These are phyloP conservation scores for Bovichtus diacanthus DNA, from an alignment of 2,797 vertebrate species.

Conservation along the genomic window DNA sequence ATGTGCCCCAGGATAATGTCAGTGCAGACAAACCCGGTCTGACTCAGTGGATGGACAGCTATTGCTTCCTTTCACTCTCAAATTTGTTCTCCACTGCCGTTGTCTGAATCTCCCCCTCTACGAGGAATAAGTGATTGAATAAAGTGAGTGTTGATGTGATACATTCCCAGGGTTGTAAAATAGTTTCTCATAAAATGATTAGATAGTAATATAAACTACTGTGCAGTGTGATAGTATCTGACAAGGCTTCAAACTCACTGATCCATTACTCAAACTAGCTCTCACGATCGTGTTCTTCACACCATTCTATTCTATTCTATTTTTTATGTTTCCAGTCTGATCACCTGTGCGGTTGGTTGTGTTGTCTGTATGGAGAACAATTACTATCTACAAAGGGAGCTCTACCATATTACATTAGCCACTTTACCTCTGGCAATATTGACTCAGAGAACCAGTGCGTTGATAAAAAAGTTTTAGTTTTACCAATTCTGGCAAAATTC, in stretches of 20 bases:
- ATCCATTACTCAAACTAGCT: neutral
- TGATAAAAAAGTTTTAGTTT: constrained; percentile 1
- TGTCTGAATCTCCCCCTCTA: neutral
- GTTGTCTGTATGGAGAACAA: neutral
- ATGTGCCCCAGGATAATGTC: constrained; percentile 31
- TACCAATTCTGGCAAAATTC: neutral
- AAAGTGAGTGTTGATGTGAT: neutral
- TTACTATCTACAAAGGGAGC: neutral
- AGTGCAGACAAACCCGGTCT: constrained; percentile 6
- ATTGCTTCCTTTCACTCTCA: constrained; percentile 26
- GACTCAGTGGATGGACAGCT: neutral
- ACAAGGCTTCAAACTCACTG: neutral
- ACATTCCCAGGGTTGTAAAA: neutral
- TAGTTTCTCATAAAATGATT: neutral
- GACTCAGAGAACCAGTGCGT: neutral
- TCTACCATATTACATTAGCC: neutral
- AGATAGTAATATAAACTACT: neutral
- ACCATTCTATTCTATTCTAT: no score
- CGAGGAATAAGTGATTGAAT: neutral
- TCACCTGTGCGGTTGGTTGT: neutral
- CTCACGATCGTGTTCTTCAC: no score
- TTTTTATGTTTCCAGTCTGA: neutral
- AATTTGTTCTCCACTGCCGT: constrained; percentile 2
- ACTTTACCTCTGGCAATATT: neutral
- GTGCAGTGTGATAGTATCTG: neutral